phyloP scores from a whole-genome alignment of 2,113 vertebrate genomes.

The Apistogramma diplotaenia region DNA sequence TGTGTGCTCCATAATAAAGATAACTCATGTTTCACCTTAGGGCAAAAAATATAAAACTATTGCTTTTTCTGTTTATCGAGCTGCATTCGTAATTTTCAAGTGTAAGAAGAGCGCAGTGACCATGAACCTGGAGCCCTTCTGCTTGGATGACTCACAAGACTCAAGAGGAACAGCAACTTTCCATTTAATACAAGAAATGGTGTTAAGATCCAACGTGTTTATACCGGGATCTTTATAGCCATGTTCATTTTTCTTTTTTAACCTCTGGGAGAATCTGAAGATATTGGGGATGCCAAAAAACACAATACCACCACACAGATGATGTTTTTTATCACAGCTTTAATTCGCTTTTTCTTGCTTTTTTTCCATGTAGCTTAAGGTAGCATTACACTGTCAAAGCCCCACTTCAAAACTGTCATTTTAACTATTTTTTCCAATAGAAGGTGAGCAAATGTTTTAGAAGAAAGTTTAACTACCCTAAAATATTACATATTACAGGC shows the following conservation, averaged over 20 bases:
- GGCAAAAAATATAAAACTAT: neutral
- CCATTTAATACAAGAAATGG: conserved; percentile 39
- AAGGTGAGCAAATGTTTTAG: neutral
- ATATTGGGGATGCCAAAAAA: neutral
- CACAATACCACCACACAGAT: neutral
- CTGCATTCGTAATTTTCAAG: conserved; percentile 16
- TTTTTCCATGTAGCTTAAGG: neutral
- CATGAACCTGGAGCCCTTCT: conserved; percentile 1
- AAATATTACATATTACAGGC: neutral
- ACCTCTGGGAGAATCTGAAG: conserved; percentile 8
- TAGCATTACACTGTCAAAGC: neutral
- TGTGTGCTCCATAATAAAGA: neutral
- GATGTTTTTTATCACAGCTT: neutral
- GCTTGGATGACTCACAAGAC: conserved; percentile 28
- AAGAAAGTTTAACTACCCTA: neutral
- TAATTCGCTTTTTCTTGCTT: neutral
- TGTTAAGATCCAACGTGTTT: conserved; percentile 3
- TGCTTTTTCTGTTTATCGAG: neutral
- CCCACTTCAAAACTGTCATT: neutral
- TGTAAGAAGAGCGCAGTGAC: neutral
- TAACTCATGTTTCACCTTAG: neutral
- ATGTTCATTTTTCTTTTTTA: neutral
- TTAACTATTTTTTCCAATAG: rapidly evolving
- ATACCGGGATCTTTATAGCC: conserved; percentile 13
- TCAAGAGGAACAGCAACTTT: conserved; percentile 30